phyloP scores from a whole-genome alignment of 2,113 vertebrate genomes.

The Solea senegalensis region DNA sequence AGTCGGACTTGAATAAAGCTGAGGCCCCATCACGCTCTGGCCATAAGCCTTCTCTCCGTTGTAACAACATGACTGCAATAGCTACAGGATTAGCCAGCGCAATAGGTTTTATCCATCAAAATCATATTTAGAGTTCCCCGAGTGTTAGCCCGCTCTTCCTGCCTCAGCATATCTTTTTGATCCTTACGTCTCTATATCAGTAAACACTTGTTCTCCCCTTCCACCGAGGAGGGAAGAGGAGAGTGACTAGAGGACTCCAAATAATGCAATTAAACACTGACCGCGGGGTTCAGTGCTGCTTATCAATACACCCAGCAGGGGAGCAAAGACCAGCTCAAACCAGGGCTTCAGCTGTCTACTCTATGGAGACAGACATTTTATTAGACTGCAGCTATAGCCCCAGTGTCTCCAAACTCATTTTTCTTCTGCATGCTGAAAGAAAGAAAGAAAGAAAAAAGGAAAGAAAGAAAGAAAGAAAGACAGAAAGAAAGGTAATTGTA shows the following conservation, averaged over 20 bases:
- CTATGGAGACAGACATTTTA: constrained; percentile 59
- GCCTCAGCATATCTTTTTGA: constrained; percentile 50
- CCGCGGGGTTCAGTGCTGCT: constrained; percentile 80
- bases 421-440: constrained; percentile 3
- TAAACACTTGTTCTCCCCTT: constrained; percentile 66
- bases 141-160: constrained; percentile 31
- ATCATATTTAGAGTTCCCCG: constrained; percentile 44
- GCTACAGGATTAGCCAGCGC: constrained; percentile 40
- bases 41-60: constrained; percentile 17
- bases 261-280: constrained; percentile 83
- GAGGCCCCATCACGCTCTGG: constrained; percentile 32
- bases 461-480: not conserved
- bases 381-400: constrained; percentile 35
- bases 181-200: constrained; percentile 49
- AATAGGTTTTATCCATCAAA: constrained; percentile 55
- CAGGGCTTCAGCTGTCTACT: constrained; percentile 59
- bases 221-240: constrained; percentile 66
- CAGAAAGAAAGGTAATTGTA: not conserved
- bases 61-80: constrained; percentile 30
- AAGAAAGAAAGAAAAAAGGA: not conserved
- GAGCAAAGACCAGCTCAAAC: constrained; percentile 63
- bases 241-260: constrained; percentile 76
- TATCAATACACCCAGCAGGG: constrained; percentile 80
- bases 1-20: constrained; percentile 53
- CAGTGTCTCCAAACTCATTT: constrained; percentile 22